phyloP scores from a whole-genome alignment of 2,888 invertebrate species.

The Pteria penguin region DNA sequence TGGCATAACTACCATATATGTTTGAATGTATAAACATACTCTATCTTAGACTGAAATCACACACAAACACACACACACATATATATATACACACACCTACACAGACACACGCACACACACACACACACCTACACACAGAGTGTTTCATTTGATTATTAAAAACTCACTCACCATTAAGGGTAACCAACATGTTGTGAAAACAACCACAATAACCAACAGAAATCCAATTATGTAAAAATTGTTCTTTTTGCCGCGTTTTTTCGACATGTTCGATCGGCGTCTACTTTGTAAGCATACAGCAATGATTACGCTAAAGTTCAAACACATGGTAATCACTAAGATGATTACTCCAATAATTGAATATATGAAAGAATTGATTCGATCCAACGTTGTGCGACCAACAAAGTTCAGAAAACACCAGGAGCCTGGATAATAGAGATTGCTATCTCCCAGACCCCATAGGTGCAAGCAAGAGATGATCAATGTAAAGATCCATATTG shows the following conservation, averaged over 20 bases:
- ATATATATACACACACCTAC: no score
- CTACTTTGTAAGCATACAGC: background rate
- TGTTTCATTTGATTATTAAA: no score
- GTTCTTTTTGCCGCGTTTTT: constrained; percentile 13
- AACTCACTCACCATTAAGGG: constrained; percentile 75
- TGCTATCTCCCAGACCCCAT: constrained; percentile 29
- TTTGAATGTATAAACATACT: no score
- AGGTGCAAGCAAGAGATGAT: constrained; percentile 28
- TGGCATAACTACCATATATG: no score
- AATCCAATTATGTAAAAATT: constrained; percentile 70
- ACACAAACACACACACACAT: no score
- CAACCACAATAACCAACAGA: constrained; percentile 76
- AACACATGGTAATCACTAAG: background rate
- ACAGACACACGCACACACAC: no score
- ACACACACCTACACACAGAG: no score
- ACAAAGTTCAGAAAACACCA: constrained; percentile 41
- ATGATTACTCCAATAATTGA: constrained; percentile 22
- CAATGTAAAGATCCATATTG: constrained; percentile 19
- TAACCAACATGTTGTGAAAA: constrained; percentile 78
- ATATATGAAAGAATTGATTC: constrained; percentile 24
- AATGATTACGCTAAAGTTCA: constrained; percentile 25
- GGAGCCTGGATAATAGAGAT: constrained; percentile 31
- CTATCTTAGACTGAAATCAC: no score
- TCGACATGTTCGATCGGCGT: background rate
- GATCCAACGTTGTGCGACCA: constrained; percentile 4